Conservation (phyloP, 2,888 invertebrate species). For the Doris montereyensis region DNA sequence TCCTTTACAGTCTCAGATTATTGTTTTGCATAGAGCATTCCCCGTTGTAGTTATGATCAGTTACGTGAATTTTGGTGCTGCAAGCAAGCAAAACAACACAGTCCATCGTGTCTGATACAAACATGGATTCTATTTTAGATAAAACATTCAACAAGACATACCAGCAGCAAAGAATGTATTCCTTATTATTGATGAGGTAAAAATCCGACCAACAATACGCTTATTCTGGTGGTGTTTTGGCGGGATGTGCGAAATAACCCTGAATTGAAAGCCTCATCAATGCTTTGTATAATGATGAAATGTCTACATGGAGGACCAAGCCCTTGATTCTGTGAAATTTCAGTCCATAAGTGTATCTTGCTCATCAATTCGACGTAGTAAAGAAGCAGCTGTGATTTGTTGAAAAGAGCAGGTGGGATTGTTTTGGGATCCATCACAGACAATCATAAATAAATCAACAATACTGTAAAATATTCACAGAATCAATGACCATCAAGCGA, state of each 20-base stretch:
- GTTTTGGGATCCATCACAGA: conserved; percentile 8
- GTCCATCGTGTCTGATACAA: not conserved
- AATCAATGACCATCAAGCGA: not conserved
- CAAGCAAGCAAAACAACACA: not conserved
- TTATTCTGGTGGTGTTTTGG: conserved; percentile 4
- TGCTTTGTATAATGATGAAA: conserved; percentile 1
- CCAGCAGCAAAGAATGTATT: conserved; percentile 7
- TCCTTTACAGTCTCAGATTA: not conserved
- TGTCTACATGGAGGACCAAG: not conserved
- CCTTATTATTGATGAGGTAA: not conserved
- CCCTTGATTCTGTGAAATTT: not conserved
- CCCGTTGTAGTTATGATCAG: conserved; percentile 2
- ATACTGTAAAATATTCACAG: not conserved
- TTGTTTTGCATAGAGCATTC: not conserved
- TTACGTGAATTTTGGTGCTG: not conserved
- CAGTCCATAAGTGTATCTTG: not conserved
- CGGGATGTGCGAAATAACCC: not conserved
- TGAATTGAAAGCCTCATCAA: not conserved
- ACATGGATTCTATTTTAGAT: not conserved
- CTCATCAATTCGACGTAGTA: not conserved
- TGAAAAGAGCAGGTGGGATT: not conserved
- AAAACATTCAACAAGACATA: not conserved
- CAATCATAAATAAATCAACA: conserved; percentile 23
- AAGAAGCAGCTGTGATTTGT: not conserved
- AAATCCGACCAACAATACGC: not conserved